Evolutionary conservation across 2,888 invertebrate species (phyloP), one percentile per base, ranked within the genome.

Genomic region (Caenorhabditis doughertyi): DNA sequence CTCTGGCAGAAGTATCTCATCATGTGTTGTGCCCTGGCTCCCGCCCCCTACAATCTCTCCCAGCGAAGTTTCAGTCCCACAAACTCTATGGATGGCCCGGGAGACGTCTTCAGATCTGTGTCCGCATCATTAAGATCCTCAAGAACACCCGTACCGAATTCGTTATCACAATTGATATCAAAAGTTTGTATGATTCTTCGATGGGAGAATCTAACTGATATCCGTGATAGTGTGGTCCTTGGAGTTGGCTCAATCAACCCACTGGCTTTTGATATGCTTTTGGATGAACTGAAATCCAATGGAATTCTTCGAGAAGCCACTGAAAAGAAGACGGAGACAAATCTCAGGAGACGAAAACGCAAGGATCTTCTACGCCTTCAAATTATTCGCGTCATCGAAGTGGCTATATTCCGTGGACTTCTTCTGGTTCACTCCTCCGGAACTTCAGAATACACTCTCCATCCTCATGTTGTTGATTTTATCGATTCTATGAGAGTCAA

Each of bases 11-110:
- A 88, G 70, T 88, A 98, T 93, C 95, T 97, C 89, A 96, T 96
- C 18, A 96, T 98, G 94, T 97, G 97, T 8, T 99, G 98, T 93
- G 94, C 97, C 68, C 95, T 99, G 56, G 97, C 97, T 5, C 98
- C 98, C 13, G 96, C 96, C 27, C 86, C 85, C 4, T 64, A 73
- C 56, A 85, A 82, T n/a, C 64, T 85, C 39, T 80, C 87, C 5
- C 83, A 79, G n/a, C 94, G 97, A 70, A 97, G 97, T 92, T 96
- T 96, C 39, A 97, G 97, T 86, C 97, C 97, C 0, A 89, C 87
- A 3, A 85, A 85, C 11, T 86, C 87, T 81, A 81, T 87, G 68
- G 86, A 88, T 35, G 79, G 70, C 1, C 74, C 80, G 11, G 73
- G 71, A 11, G 88, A 88, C 49, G 85, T 84, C 0, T 77, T 86